These are phyloP conservation scores for Ametastegia equiseti DNA, from an alignment of 2,888 invertebrate species.

Conservation along the genomic window DNA sequence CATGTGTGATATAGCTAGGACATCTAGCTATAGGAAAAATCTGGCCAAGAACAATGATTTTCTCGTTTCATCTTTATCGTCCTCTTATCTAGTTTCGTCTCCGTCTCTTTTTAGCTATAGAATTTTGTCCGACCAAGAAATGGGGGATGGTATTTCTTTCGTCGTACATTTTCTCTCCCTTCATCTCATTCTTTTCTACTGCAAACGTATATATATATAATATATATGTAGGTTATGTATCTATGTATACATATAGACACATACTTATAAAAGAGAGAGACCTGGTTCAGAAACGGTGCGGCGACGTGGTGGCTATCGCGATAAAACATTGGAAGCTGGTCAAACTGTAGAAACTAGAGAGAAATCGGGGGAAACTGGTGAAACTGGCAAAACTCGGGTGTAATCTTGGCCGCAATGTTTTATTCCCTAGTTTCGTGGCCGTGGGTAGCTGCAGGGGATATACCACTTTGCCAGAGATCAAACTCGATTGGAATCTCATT, in stretches of 20 bases:
- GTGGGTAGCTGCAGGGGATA: slow-evolving; percentile 24
- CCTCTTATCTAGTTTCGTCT: slow-evolving; percentile 17
- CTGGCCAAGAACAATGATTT: slow-evolving; percentile 23
- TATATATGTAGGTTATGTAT: not conserved
- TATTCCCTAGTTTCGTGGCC: slow-evolving; percentile 55
- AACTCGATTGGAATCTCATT: slow-evolving; percentile 51
- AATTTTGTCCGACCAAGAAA: not conserved
- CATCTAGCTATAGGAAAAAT: slow-evolving; percentile 8
- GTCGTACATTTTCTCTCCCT: not conserved
- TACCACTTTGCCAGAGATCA: slow-evolving; percentile 17
- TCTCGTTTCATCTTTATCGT: slow-evolving; percentile 37
- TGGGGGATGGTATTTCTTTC: not conserved
- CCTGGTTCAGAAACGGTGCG: slow-evolving; percentile 34
- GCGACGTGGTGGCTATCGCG: slow-evolving; percentile 61
- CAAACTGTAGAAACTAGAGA: slow-evolving; percentile 15
- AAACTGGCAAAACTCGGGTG: slow-evolving; percentile 69
- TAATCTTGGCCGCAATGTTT: slow-evolving; percentile 70
- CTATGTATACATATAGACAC: slow-evolving; percentile 1
- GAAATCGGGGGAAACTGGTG: slow-evolving; percentile 29
- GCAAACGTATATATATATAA: not conserved
- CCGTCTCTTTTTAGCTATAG: slow-evolving; percentile 13
- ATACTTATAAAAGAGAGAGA: slow-evolving; percentile 22
- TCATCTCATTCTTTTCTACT: not conserved
- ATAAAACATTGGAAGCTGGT: slow-evolving; percentile 66
- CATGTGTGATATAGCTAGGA: slow-evolving; percentile 5